These are phyloP conservation scores for Caenorhabditis afra DNA, from an alignment of 2,888 invertebrate species.

Conservation along the genomic window DNA sequence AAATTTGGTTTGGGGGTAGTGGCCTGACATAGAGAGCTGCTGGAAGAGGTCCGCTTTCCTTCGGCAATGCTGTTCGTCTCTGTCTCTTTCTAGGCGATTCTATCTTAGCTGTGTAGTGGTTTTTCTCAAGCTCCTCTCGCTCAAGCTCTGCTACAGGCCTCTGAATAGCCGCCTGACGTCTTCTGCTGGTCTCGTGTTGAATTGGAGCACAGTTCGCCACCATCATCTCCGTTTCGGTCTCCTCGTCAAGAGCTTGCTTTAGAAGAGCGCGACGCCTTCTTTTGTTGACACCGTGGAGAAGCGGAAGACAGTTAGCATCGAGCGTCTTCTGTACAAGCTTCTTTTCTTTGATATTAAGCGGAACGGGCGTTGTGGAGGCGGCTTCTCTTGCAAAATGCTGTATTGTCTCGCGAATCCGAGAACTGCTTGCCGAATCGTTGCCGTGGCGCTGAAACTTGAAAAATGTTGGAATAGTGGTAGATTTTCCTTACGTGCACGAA, in stretches of 20 bases:
- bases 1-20: constrained; percentile 12
- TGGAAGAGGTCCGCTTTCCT: too few species aligned
- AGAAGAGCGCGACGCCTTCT: not conserved
- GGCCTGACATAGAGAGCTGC: constrained; percentile 8
- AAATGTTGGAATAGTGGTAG: too few species aligned
- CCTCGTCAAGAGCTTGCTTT: too few species aligned
- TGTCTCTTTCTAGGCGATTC: not conserved
- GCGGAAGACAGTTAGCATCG: constrained; percentile 35
- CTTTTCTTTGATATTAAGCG: constrained; percentile 29
- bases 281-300: constrained; percentile 32
- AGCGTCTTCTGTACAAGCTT: constrained; percentile 16
- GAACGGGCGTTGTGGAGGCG: constrained; percentile 24
- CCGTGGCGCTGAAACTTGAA: constrained; percentile 29
- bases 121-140: too few species aligned
- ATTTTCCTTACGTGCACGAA: constrained; percentile 34
- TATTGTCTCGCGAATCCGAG: constrained; percentile 24
- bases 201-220: too few species aligned
- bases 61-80: not conserved
- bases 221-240: too few species aligned
- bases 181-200: too few species aligned
- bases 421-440: constrained; percentile 6
- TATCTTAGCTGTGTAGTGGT: too few species aligned
- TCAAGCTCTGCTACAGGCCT: too few species aligned
- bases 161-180: too few species aligned
- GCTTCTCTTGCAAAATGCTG: constrained; percentile 42